These are phyloP conservation scores for Ardeotis arabs DNA, from an alignment of 2,113 vertebrate species.

Conservation along the genomic window DNA sequence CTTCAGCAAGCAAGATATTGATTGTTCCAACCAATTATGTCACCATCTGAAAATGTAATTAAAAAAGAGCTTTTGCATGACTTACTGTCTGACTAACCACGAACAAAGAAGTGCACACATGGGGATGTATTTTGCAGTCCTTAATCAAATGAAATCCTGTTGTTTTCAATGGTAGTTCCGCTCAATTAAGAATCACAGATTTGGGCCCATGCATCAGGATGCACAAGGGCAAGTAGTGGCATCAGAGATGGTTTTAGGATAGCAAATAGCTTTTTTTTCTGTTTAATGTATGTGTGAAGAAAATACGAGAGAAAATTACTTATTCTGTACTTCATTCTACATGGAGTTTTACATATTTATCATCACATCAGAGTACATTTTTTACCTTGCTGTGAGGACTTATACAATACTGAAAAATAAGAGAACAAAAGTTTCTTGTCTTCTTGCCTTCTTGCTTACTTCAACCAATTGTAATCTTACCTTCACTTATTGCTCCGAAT, in stretches of 20 bases:
- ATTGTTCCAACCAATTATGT: conserved; percentile 45
- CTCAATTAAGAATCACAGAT: conserved; percentile 39
- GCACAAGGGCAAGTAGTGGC: neutral
- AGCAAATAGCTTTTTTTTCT: neutral
- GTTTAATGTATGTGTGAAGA: neutral
- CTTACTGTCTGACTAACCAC: conserved; percentile 55
- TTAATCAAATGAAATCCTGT: conserved; percentile 56
- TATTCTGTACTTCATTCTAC: neutral
- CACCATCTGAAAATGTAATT: conserved; percentile 59
- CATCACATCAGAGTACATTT: neutral
- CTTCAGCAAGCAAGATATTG: conserved; percentile 29
- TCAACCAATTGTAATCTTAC: neutral
- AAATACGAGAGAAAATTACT: neutral
- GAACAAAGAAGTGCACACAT: conserved; percentile 33
- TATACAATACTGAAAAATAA: neutral
- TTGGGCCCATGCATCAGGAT: neutral
- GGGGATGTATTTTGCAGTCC: neutral
- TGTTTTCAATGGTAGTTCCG: conserved; percentile 50
- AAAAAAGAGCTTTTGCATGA: conserved; percentile 57
- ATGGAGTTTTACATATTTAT: neutral
- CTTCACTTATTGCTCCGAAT: neutral
- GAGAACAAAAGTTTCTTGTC: neutral
- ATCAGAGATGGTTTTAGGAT: neutral
- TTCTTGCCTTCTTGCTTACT: neutral
- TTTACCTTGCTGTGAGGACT: neutral